phyloP scores from a whole-genome alignment of 2,888 invertebrate genomes.

The Flabesymbios commensalis region DNA sequence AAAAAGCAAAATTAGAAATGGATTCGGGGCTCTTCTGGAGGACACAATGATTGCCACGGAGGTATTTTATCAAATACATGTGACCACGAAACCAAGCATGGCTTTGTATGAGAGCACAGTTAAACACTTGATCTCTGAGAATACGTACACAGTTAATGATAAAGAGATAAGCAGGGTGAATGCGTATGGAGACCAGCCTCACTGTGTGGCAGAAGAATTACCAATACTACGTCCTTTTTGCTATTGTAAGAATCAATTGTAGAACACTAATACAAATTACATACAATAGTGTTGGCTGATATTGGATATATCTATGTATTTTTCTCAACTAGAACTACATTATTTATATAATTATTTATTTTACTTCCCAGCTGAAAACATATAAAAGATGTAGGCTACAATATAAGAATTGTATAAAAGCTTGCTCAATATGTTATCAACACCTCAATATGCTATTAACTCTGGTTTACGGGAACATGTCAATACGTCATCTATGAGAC shows the following conservation, averaged over 20 bases:
- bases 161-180: constrained; percentile 70
- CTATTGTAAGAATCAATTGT: constrained; percentile 69
- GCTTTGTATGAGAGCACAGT: constrained; percentile 84
- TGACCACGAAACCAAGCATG: constrained; percentile 73
- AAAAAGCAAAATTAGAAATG: constrained; percentile 78
- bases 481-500: too few relatives aligned
- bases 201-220: constrained; percentile 72
- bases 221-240: constrained; percentile 79
- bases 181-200: constrained; percentile 79
- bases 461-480: too few relatives aligned
- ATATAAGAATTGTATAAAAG: too few relatives aligned
- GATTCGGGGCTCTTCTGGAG: constrained; percentile 79
- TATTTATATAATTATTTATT: too few relatives aligned
- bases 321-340: too few relatives aligned
- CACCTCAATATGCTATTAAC: too few relatives aligned
- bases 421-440: too few relatives aligned
- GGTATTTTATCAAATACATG: constrained; percentile 79
- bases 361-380: too few relatives aligned
- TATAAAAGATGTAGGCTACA: too few relatives aligned
- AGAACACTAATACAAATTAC: too few relatives aligned
- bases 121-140: constrained; percentile 40
- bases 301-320: too few relatives aligned
- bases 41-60: constrained; percentile 67
- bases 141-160: not conserved
- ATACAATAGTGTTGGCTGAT: too few relatives aligned